Base-by-base conservation (phyloP, 2,888 invertebrate species). In the Malthinus flaveolus region DNA sequence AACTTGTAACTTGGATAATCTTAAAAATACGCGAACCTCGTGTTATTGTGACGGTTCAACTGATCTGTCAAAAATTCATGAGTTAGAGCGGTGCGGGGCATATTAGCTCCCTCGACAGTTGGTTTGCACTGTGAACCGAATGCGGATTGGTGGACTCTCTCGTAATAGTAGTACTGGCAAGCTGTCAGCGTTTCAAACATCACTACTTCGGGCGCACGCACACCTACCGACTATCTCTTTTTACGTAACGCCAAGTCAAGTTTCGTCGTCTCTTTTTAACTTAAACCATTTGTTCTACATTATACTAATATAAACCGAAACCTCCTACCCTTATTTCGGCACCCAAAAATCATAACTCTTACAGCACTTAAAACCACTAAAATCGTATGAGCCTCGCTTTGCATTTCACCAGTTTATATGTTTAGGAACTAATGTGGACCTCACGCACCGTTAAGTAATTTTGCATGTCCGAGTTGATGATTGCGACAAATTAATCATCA, bases 151-250 rank as follows among this genome's bases (percentile, higher is more conserved):
- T 75, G 74, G 77, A 75, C 73, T 73, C 71, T 73, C 72, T 73
- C 75, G 73, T 77, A 78, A 78, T 78, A 78, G 76, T 76, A 74
- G 76, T 76, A 74, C 76, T 78, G 76, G 76, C 77, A 77, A 77
- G 76, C 76, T 80, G 79, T 80, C 79, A 80, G 79, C 79, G 76
- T 78, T 78, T 77, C 78, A 78, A 78, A 79, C 78, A 78, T 79
- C 79, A 79, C 78, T 76, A 72, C 74, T 73, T 72, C 71, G 73
- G 69, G 76, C 78, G 78, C 78, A 78, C 78, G 76, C 78, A 77
- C 73, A 72, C 73, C 69, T 71, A 69, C 70, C 68, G 61, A 62
- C 65, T 64, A 66, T 69, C 68, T 69, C 71, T 64, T 66, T 69
- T 68, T 57, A 65, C 48, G 53, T 66, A 56, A 54, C 63, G 59